Evolutionary conservation across 2,888 invertebrate species (phyloP).

Genomic region (Eledona agricola): DNA sequence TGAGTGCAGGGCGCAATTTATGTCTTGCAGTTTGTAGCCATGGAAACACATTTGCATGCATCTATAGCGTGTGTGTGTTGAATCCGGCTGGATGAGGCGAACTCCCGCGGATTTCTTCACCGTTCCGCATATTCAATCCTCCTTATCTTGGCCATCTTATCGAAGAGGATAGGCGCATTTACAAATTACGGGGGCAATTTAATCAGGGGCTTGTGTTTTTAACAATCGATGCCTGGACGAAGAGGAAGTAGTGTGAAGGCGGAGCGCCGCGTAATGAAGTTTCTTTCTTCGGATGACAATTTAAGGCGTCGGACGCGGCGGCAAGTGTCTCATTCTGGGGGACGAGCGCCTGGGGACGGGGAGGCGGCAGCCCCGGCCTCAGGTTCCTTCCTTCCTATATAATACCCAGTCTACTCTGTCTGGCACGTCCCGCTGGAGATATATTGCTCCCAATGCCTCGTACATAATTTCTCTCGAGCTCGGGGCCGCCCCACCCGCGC

Average conservation of each 20-base stretch:
- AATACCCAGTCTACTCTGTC: conserved; percentile 63
- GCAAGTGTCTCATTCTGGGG: conserved; percentile 61
- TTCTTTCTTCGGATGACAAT: conserved; percentile 60
- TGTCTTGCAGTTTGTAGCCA: conserved; percentile 58
- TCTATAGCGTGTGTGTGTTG: conserved; percentile 48
- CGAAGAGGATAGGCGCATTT: no score
- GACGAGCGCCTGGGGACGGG: conserved; percentile 60
- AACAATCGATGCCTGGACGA: no score
- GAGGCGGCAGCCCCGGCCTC: conserved; percentile 52
- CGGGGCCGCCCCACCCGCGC: conserved; percentile 47
- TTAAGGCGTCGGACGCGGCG: conserved; percentile 56
- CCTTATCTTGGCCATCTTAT: no score
- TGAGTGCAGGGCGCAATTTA: conserved; percentile 54
- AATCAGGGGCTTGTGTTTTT: no score
- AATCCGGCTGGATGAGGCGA: conserved; percentile 39
- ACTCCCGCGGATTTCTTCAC: conserved; percentile 51
- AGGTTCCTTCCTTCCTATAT: conserved; percentile 61
- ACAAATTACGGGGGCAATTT: no score
- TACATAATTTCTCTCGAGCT: conserved; percentile 63
- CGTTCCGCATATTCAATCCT: no score
- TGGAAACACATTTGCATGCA: conserved; percentile 59
- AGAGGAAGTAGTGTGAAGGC: conserved; percentile 15
- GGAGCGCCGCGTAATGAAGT: conserved; percentile 53
- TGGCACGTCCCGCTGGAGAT: conserved; percentile 63
- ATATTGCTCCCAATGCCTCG: conserved; percentile 65